A percentile compares a stretch with the other conserved stretches of the same genome.
Conservation (phyloP, 1,140 invertebrate genomes). For the Panulirus ornatus region DNA sequence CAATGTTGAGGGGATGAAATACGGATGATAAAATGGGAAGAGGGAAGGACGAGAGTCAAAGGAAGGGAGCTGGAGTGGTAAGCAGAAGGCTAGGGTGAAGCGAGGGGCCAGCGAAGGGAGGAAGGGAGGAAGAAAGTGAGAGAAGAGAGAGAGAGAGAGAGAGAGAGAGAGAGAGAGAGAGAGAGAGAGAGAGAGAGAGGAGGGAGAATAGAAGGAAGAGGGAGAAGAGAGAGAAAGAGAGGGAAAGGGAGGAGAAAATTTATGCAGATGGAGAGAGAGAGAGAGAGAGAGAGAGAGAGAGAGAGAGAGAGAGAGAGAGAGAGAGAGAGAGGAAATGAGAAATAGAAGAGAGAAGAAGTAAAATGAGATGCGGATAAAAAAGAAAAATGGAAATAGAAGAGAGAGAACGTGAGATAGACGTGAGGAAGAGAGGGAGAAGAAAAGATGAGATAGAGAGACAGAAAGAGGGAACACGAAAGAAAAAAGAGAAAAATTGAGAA, state of each 20-base stretch:
- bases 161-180: not conserved
- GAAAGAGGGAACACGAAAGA: too few species aligned
- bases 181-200: not conserved
- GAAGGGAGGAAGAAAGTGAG: not conserved
- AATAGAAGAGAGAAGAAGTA: not conserved
- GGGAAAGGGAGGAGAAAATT: not conserved
- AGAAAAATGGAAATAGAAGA: too few species aligned
- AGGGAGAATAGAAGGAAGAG: slow-evolving; percentile 17
- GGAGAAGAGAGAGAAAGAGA: too few species aligned
- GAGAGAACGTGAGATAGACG: too few species aligned
- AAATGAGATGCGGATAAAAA: not conserved
- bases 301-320: not conserved
- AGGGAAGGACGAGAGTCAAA: too few species aligned
- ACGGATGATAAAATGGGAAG: too few species aligned
- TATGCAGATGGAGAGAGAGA: not conserved
- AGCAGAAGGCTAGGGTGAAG: too few species aligned
- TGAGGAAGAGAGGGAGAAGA: too few species aligned
- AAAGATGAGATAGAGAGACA: too few species aligned
- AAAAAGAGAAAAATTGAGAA: too few species aligned
- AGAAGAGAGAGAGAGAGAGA: not conserved
- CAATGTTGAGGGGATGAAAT: not conserved
- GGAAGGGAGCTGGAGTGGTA: too few species aligned
- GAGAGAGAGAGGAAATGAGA: not conserved
- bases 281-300: not conserved
- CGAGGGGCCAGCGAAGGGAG: too few species aligned